Base-by-base conservation (phyloP, 2,797 vertebrate species). In the Salmo trutta region DNA sequence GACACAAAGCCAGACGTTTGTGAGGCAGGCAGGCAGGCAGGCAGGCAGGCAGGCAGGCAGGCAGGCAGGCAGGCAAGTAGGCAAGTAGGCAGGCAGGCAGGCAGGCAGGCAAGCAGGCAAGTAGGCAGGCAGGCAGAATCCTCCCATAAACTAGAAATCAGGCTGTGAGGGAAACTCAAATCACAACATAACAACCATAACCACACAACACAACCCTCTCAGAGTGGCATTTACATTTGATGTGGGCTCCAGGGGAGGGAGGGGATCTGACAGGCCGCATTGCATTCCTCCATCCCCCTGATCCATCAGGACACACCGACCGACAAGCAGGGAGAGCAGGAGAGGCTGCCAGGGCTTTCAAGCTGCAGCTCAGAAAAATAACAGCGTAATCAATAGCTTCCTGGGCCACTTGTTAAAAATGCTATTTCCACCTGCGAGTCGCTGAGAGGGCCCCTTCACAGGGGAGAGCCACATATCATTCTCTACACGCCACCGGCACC, bases 381-480 rank as follows among this genome's bases (percentile, higher is more conserved):
- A 85, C 82, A 79, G 83, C 77, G 81, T 87, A 94, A 95, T 95
- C 93, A 90, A 94, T 93, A 93, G 88, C 87, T 88, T 93, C 92
- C 88, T 88, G 83, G 87, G 85, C 83, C 86, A 84, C 90, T 91
- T 89, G 88, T 90, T 93, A 93, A 93, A 94, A 95, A 94, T 82
- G 83, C 73, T 89, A 86, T 95, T 96, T 96, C 92, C 91, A 92
- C 93, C 86, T 84, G 59, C 78, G 73, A 88, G 88, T 93, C 88
- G 89, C 91, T 91, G 89, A 93, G 92, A 93, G 87, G 82, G 91
- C 75, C 76, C 85, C 90, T 94, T 89, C 91, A 76, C 86, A 85
- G 90, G 80, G 89, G 82, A 83, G 79, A 92, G 89, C 84, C 90
- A 94, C 93, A 93, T 84, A 94, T 95, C 93, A 92, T 91, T 94